A percentile compares a stretch with the other conserved stretches of the same genome.
These are phyloP conservation scores for Ceyx cyanopectus DNA, from an alignment of 2,113 vertebrate species.

Conservation along the genomic window DNA sequence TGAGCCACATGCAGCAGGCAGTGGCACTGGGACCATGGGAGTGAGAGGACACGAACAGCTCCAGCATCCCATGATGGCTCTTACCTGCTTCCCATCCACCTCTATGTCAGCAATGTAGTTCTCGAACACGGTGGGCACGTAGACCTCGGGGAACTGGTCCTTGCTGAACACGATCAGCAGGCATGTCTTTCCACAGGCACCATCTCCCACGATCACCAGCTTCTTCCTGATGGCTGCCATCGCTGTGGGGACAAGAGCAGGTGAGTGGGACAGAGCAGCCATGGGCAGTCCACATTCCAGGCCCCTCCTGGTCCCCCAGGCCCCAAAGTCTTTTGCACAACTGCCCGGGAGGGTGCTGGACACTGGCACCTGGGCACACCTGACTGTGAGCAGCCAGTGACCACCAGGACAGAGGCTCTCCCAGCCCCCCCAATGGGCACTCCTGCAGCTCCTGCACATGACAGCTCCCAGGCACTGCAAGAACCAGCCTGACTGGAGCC, in stretches of 20 bases:
- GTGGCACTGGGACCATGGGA: background rate
- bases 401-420: background rate
- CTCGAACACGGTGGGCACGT: constrained; percentile 97
- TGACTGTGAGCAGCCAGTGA: rapidly evolving
- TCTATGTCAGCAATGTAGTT: constrained; percentile 99
- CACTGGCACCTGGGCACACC: background rate
- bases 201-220: constrained; percentile 97
- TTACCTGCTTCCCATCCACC: constrained; percentile 96
- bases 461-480: background rate
- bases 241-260: constrained; percentile 56
- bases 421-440: rapidly evolving
- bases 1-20: rapidly evolving
- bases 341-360: background rate
- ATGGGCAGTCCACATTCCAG: rapidly evolving
- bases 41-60: rapidly evolving
- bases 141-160: constrained; percentile 97
- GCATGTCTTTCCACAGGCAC: constrained; percentile 96
- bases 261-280: background rate
- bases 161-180: constrained; percentile 98
- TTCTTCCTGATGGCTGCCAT: constrained; percentile 99
- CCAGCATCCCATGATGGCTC: rapidly evolving
- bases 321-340: rapidly evolving
- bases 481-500: background rate
- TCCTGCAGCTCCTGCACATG: background rate
- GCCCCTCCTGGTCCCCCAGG: background rate